phyloP scores from a whole-genome alignment of 92 coral and sea anemone species.

The Actinernus sp. region DNA sequence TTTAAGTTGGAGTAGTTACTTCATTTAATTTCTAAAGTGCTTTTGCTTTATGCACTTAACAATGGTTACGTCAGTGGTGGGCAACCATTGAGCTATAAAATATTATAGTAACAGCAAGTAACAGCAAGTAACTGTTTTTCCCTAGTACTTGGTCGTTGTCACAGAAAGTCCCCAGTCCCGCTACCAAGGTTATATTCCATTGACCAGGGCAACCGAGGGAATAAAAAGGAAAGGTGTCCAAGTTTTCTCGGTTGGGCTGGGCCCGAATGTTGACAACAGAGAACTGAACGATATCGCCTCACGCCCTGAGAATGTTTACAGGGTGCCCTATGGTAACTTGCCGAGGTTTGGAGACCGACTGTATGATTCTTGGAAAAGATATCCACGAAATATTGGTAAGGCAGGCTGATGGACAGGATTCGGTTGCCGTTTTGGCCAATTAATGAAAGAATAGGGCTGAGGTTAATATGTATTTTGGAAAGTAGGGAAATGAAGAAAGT shows the following conservation, averaged over 20 bases:
- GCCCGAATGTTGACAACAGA: slow-evolving; percentile 56
- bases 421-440: too few species aligned
- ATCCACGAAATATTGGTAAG: too few species aligned
- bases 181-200: slow-evolving; percentile 30
- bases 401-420: too few species aligned
- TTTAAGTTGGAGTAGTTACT: too few species aligned
- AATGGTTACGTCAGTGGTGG: too few species aligned
- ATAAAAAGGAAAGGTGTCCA: slow-evolving; percentile 63
- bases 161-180: slow-evolving; percentile 68
- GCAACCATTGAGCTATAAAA: too few species aligned
- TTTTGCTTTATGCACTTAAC: too few species aligned
- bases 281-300: slow-evolving; percentile 54
- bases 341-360: slow-evolving; percentile 50
- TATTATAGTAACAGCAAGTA: too few species aligned
- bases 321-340: slow-evolving; percentile 38
- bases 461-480: too few species aligned
- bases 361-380: slow-evolving; percentile 46
- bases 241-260: slow-evolving; percentile 66
- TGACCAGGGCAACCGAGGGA: slow-evolving; percentile 35
- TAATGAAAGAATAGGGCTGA: too few species aligned
- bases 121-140: background rate
- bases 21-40: too few species aligned
- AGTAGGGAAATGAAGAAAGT: too few species aligned
- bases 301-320: slow-evolving; percentile 49
- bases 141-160: slow-evolving; percentile 62